Evolutionary conservation across 2,797 vertebrate species (phyloP), one percentile per base, ranked within the genome.

Genomic region (Staurois parvus): DNA sequence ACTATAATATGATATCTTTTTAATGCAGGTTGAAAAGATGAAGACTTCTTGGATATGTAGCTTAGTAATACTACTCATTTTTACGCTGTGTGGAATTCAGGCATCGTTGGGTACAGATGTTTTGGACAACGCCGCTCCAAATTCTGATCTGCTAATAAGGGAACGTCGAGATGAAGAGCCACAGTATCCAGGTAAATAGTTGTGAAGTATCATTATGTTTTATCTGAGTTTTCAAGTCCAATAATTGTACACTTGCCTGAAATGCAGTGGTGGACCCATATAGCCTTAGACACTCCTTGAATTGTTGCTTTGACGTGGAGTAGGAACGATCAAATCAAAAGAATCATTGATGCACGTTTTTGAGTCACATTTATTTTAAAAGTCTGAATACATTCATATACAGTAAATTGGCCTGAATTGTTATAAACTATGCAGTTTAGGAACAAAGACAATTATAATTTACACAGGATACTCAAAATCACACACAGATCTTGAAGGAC

Each of bases 101-200:
- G 42, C 69, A 32, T 64, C 17, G 13, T 9, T 21, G 28, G 74
- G 74, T 19, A 15, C 13, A 28, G 64, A 66, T 68, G 52, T 70
- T 13, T 19, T 56, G 17, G 75, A 56, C 3, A 82, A 48, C 6
- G 0, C 29, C 3, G 48, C 67, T 21, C 30, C 34, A 26, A 26
- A 66, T 26, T 42, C 66, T 21, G 74, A 83, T n/a, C 48, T 9
- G 3, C 34, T 81, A 82, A 56, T 73, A 21, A 40, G 70, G 11
- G 26, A 82, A 64, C 56, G 70, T 10, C 28, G 85, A n/a, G 85
- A 86, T 82, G 85, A 86, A 67, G 79, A 86, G 2, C 73, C 74
- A 34, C 67, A 72, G 10, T 86, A 86, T 72, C 74, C 80, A 70
- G 85, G 85, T 86, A 72, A 78, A 56, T 19, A 9, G 37, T 19